Evolutionary conservation across 2,113 vertebrate species (phyloP).

Genomic region (Myiopsitta monachus): DNA sequence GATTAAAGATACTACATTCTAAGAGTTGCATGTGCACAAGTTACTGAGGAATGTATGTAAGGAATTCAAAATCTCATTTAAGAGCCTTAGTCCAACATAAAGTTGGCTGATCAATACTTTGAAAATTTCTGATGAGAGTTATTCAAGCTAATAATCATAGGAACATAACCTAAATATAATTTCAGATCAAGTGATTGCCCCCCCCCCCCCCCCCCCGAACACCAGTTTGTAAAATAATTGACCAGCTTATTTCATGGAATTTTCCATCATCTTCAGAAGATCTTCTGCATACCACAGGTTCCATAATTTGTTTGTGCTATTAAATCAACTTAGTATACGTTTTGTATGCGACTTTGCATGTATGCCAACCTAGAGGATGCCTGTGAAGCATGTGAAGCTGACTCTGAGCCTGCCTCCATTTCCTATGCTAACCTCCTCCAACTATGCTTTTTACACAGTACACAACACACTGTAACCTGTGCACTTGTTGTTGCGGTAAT

Average conservation of each 20-base stretch:
- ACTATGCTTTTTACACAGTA: neutral
- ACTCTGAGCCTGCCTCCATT: neutral
- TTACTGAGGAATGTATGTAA: neutral
- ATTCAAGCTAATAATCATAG: neutral
- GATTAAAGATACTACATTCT: neutral
- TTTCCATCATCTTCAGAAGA: neutral
- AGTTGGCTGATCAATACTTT: neutral
- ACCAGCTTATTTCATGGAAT: neutral
- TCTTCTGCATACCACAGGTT: neutral
- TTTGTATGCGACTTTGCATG: fast-evolving
- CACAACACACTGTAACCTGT: neutral
- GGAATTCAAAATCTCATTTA: neutral
- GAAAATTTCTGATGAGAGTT: neutral
- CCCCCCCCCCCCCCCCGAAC: neutral
- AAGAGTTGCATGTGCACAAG: neutral
- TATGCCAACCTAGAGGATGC: neutral
- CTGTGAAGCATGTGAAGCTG: neutral
- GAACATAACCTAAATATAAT: neutral
- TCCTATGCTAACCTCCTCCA: neutral
- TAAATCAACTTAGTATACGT: neutral
- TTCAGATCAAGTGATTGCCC: neutral
- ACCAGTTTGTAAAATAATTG: neutral
- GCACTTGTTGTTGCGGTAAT: neutral
- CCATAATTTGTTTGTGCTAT: neutral
- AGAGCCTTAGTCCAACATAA: neutral